These are phyloP conservation scores for Sphyrna mokarran DNA, from an alignment of 2,113 vertebrate species.

Conservation along the genomic window DNA sequence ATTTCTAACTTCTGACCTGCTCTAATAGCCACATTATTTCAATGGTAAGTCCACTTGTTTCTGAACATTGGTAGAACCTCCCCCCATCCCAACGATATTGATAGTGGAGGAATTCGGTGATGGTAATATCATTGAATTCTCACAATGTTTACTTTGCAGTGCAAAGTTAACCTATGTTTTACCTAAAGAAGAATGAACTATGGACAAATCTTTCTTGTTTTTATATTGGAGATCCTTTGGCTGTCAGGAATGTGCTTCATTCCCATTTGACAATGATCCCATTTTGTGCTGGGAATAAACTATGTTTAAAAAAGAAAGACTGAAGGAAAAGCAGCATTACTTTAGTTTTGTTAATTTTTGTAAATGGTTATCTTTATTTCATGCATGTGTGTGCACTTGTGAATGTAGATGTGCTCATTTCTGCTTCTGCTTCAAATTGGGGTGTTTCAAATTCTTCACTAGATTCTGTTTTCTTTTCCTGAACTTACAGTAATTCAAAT, in stretches of 20 bases:
- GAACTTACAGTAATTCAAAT: neutral
- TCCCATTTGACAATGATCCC: neutral
- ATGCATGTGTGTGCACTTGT: neutral
- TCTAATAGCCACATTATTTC: no score
- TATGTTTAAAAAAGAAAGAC: neutral
- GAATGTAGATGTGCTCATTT: neutral
- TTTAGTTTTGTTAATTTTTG: neutral
- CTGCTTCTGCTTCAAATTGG: neutral
- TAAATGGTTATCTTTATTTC: neutral
- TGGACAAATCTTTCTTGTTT: neutral
- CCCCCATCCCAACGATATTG: no score
- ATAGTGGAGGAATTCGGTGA: no score
- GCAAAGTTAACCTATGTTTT: neutral
- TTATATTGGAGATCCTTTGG: neutral
- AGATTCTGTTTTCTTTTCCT: neutral
- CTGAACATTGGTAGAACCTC: no score
- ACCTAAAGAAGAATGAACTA: neutral
- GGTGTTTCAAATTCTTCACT: neutral
- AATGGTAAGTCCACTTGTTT: no score
- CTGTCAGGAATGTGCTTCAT: neutral
- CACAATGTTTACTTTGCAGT: neutral
- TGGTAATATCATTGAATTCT: neutral
- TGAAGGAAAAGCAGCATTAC: neutral
- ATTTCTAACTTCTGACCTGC: no score
- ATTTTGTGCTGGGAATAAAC: neutral